Percentiles rank a stretch among this genome's conserved stretches.
Conservation (phyloP, 2,113 vertebrate genomes). For the Chinchilla lanigera region DNA sequence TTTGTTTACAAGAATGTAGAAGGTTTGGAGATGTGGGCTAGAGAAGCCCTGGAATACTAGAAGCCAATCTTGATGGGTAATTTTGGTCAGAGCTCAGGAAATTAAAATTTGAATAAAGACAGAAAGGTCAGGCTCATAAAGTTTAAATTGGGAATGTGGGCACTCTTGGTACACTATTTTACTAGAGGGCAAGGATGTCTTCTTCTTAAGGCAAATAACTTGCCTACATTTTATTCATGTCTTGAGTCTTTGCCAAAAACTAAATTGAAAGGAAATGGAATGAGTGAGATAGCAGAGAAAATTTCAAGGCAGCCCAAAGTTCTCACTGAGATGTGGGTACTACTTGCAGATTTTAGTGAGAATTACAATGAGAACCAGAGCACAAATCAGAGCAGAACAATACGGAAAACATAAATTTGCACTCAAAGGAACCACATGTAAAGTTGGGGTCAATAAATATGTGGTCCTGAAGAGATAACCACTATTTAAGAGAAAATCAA, state of each 20-base stretch:
- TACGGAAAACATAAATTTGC: not conserved
- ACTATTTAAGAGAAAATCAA: not conserved
- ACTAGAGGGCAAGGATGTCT: not conserved
- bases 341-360: not conserved
- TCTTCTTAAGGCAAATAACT: not conserved
- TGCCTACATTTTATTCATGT: not conserved
- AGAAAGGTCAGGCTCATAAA: not conserved
- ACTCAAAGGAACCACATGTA: not conserved
- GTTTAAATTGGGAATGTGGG: not conserved
- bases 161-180: not conserved
- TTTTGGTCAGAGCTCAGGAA: not conserved
- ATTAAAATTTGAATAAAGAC: not conserved
- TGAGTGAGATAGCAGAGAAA: not conserved
- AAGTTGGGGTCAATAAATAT: not conserved
- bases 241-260: not conserved
- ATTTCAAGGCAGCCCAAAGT: not conserved
- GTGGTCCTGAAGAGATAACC: not conserved
- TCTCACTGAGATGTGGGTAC: not conserved
- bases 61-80: not conserved
- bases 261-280: not conserved
- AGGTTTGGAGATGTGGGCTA: not conserved
- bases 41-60: not conserved
- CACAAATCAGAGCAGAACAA: not conserved
- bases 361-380: not conserved
- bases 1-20: not conserved